Conservation (phyloP, 2,888 invertebrate species). For the Calameuta pallipes region DNA sequence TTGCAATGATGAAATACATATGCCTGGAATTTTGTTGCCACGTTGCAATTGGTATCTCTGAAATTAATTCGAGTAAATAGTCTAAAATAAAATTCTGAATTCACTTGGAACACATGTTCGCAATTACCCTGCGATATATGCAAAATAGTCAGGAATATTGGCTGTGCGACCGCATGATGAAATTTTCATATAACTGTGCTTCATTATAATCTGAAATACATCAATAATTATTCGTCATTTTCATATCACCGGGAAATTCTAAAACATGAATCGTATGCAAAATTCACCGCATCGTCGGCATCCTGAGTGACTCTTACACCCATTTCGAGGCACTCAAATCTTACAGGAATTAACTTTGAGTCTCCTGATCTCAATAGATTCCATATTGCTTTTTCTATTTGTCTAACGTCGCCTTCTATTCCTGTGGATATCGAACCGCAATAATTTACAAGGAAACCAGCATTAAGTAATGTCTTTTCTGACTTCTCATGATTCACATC, state of each 20-base stretch:
- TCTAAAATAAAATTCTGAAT: neutral
- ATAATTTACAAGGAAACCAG: conserved; percentile 67
- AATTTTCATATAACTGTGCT: conserved; percentile 75
- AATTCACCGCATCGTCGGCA: conserved; percentile 61
- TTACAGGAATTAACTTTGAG: conserved; percentile 56
- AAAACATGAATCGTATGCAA: neutral
- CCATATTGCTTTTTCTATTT: conserved; percentile 68
- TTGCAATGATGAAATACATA: conserved; percentile 66
- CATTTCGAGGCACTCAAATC: conserved; percentile 69
- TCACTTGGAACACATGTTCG: neutral
- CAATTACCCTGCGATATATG: conserved; percentile 72
- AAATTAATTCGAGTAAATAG: conserved; percentile 29
- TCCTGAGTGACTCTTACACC: conserved; percentile 66
- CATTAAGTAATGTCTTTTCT: conserved; percentile 35
- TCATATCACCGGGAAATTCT: neutral
- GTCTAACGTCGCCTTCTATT: conserved; percentile 67
- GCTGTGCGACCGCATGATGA: conserved; percentile 73
- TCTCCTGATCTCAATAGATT: conserved; percentile 50
- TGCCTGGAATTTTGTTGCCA: conserved; percentile 67
- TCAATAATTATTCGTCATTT: neutral
- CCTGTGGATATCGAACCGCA: conserved; percentile 68
- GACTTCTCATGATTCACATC: conserved; percentile 12
- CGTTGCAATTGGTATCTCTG: conserved; percentile 67
- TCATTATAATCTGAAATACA: conserved; percentile 67
- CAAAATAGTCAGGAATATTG: conserved; percentile 70